These are phyloP conservation scores for Cnemophilus loriae DNA, from an alignment of 2,113 vertebrate genomes.

Conservation along the genomic window DNA sequence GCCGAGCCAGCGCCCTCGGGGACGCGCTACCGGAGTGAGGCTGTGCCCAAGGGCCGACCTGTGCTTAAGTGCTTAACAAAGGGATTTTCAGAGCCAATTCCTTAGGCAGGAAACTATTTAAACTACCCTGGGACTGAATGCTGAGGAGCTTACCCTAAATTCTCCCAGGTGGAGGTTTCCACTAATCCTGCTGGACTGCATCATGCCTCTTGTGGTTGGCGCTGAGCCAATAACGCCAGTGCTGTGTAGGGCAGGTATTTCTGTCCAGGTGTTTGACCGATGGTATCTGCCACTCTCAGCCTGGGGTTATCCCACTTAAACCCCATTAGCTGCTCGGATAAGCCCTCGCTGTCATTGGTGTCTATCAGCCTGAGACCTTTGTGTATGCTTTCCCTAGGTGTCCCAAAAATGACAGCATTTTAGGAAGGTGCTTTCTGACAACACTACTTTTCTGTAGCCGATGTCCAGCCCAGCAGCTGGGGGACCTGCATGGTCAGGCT, in stretches of 20 bases:
- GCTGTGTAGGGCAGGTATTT: neutral
- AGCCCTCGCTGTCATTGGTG: neutral
- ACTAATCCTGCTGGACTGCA: neutral
- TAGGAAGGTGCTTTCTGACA: neutral
- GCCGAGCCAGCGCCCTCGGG: neutral
- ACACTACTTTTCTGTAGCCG: neutral
- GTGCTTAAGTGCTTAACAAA: slow-evolving; percentile 23
- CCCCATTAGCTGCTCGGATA: neutral
- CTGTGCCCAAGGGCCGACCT: neutral
- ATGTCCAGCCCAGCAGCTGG: neutral
- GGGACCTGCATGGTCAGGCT: fast-evolving
- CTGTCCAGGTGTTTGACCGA: neutral
- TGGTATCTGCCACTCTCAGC: neutral
- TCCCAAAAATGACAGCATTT: neutral
- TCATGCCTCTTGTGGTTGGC: fast-evolving
- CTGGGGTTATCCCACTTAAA: slow-evolving; percentile 7
- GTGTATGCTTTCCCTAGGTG: neutral
- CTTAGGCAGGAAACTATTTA: slow-evolving; percentile 43
- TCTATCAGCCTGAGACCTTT: neutral
- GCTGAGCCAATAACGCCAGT: fast-evolving
- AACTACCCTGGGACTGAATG: slow-evolving; percentile 9
- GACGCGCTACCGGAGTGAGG: fast-evolving
- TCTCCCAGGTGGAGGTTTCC: neutral
- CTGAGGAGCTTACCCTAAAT: slow-evolving; percentile 17
- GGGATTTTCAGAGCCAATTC: slow-evolving; percentile 24